Base-by-base conservation (phyloP, 2,797 vertebrate genomes). In the Coendou prehensilis region DNA sequence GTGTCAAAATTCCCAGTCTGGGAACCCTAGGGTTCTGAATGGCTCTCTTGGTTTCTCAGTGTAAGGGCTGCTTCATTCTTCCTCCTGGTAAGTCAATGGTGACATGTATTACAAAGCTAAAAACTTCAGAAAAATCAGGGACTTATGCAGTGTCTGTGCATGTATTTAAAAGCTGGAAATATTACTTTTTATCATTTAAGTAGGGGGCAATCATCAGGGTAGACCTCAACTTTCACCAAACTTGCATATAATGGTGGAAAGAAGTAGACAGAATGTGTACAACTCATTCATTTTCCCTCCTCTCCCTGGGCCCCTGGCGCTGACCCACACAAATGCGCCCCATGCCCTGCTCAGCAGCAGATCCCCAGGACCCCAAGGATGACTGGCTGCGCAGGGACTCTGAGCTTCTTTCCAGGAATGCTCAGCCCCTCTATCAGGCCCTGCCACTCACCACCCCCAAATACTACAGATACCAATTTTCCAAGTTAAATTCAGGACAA, bases 401-500 rank as follows among this genome's bases (percentile, higher is more conserved):
- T 30, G 4, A 67, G 37, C 20, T 78, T 56, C 94, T 97, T 93
- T 87, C 94, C 94, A 78, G 93, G 91, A 92, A 96, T 88, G 89
- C 33, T n/a, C 94, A 92, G 94, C 61, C 96, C 91, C 61, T 20
- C 15, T 91, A 88, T 71, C 84, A 94, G 94, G 87, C 91, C 88
- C 79, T 97, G 96, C 89, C 89, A 96, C 94, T 97, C 80, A 91
- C 92, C 76, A 56, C 73, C 93, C 96, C 50, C 85, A 52, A 41
- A 67, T 95, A 93, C 86, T 91, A 94, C 96, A 98, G 94, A 97
- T 95, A 79, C 83, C 93, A 76, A 63, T 96, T 97, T 97, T 97
- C 95, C 97, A 97, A 95, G 96, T 97, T 96, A 96, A 97, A 98
- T 97, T 90, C 95, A 97, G 92, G 94, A 84, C 96, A 91, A 89